Percentiles rank a stretch among this genome's conserved stretches.
These are phyloP conservation scores for Penaeus chinensis DNA, from an alignment of 1,140 invertebrate species.

Conservation along the genomic window DNA sequence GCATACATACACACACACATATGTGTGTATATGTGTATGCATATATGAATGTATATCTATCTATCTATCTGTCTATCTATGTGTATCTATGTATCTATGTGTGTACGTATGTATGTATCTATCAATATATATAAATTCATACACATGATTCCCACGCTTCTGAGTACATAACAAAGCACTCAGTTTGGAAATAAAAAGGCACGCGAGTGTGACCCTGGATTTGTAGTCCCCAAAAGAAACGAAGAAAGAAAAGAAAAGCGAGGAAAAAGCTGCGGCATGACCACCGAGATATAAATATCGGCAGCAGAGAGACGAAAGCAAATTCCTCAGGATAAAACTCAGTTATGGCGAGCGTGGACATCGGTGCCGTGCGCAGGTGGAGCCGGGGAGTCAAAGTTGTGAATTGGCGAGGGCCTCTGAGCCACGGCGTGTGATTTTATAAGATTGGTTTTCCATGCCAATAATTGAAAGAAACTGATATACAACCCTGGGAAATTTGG, in stretches of 20 bases:
- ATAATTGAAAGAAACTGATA: slow-evolving; percentile 20
- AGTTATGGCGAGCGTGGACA: background rate
- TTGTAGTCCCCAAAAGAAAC: background rate
- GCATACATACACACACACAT: background rate
- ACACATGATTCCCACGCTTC: background rate
- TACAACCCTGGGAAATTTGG: background rate
- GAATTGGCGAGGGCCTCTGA: slow-evolving; percentile 21
- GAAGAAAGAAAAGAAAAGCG: background rate
- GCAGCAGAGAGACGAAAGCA: background rate
- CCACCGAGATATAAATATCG: background rate
- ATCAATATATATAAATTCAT: background rate
- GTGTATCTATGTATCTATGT: slow-evolving; percentile 4
- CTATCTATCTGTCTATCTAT: background rate
- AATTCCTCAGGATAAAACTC: background rate
- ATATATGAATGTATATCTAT: background rate
- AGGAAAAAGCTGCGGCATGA: background rate
- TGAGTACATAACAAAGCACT: background rate
- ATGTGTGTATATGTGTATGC: background rate
- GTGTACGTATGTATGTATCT: slow-evolving; percentile 25
- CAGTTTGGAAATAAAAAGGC: background rate
- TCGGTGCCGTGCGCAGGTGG: background rate
- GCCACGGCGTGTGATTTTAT: slow-evolving; percentile 33
- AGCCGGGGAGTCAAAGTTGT: background rate
- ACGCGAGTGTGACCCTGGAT: background rate
- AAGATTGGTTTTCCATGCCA: slow-evolving; percentile 36